Evolutionary conservation across 2,888 invertebrate species (phyloP), one percentile per base, ranked within the genome.

Genomic region (Perdita meconis): DNA sequence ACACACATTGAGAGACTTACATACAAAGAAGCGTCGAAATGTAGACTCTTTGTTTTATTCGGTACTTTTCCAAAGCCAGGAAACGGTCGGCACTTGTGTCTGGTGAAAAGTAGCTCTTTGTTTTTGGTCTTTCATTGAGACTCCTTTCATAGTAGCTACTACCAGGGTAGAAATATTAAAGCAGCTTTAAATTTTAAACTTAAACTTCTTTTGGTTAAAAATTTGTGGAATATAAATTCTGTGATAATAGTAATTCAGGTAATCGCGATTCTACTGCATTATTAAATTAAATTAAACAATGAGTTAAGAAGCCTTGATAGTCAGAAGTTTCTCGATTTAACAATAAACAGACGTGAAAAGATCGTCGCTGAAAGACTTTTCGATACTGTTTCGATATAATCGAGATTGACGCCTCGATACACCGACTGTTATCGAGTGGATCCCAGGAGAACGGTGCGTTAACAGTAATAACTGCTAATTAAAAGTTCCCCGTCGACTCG

Each of bases 381-480:
- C 34, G 30, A 44, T 40, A 56, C 34, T 56, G n/a, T 6, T 13
- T 24, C 26, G 44, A 1, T 8, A 38, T 40, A 22, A 55, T 40
- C 59, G 16, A n/a, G 42, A 34, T 51, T 61, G 26, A 13, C 44
- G 34, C 12, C 16, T 5, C 12, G 13, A 38, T 38, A 38, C 57
- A 67, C 22, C 13, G n/a, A 13, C 22, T 64, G 72, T 72, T 24
- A 47, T 26, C 34, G 22, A n/a, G 22, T n/a, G 44, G 61, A 64
- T 67, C 57, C 68, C 44, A 8, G 16, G 57, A 10, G 51, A 44
- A 38, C 55, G 55, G 40, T 12, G 38, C 16, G 16, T 34, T 40
- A 63, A 24, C 22, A 26, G 19, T 19, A 10, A 40, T 64, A 64
- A 57, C 57, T 56, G 67, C 57, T 70, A 80, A 83, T 82, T 80